A percentile compares a stretch with the other conserved stretches of the same genome.
These are phyloP conservation scores for Apteryx owenii DNA, from an alignment of 2,113 vertebrate species.

Conservation along the genomic window DNA sequence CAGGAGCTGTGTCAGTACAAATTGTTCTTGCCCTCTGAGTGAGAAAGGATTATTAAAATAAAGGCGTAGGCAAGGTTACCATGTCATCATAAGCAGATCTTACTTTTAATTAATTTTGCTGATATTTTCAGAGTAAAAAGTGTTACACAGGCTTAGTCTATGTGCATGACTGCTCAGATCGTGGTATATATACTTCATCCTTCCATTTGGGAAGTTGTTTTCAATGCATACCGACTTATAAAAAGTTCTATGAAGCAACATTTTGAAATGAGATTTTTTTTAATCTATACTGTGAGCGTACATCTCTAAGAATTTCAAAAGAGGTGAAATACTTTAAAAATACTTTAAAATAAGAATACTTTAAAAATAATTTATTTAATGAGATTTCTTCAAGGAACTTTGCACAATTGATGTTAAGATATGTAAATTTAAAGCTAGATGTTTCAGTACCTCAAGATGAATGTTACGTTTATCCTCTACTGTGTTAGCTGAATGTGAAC, in stretches of 20 bases:
- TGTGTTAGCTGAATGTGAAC: background rate
- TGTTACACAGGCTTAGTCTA: background rate
- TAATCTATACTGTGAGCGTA: accelerated
- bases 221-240: background rate
- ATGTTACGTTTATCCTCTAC: background rate
- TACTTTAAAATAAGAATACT: background rate
- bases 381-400: background rate
- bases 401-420: background rate
- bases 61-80: background rate
- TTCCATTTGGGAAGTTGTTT: background rate
- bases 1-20: background rate
- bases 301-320: background rate
- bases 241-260: background rate
- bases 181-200: background rate
- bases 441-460: background rate
- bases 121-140: background rate
- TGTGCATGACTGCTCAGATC: background rate
- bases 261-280: background rate
- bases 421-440: background rate
- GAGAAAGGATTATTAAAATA: background rate
- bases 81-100: background rate
- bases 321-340: background rate
- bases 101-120: constrained; percentile 6
- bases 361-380: background rate
- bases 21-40: background rate